Evolutionary conservation across 2,113 vertebrate species (phyloP), one percentile per base, ranked within the genome.

Genomic region (Lophochroa leadbeateri): DNA sequence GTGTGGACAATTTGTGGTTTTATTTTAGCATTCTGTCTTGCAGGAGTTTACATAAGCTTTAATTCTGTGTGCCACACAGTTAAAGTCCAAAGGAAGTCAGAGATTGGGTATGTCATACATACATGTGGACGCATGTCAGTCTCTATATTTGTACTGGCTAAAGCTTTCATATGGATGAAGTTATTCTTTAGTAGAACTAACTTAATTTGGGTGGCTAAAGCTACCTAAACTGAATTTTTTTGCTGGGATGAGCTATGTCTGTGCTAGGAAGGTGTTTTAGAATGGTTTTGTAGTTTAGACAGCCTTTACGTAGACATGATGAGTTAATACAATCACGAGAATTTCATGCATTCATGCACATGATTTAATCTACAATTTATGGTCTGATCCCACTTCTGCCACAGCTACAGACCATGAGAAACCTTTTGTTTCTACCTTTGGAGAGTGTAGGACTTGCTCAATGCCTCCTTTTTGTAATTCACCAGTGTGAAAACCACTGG

Each of bases 1-100:
- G 9, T 1, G 19, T 20, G 7, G 23, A 37, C 2, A 65, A 29
- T n/a, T 33, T 19, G 2, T 58, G 4, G 0, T 4, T 47, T 71
- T 46, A 10, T 72, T 64, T 71, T 37, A 16, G 23, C 37, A 18
- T 46, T 58, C n/a, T 58, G 33, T 11, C 46, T 49, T 65, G 9
- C 9, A 71, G 50, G 31, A 8, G 3, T 86, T 53, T 23, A 12
- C 3, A 1, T 4, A 7, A 88, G 4, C 5, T 49, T 69, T 70
- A 60, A 28, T 70, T 47, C 60, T 35, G 4, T 3, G 6, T 18
- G 9, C 8, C 35, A 50, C 23, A 15, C 21, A 24, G n/a, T 35
- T 58, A 9, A 50, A 57, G 5, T 23, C 63, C n/a, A 28, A 37
- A 67, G 31, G 50, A 19, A 47, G n/a, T 13, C 15, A 15, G 50